Percentiles rank a stretch among this genome's conserved stretches.
These are phyloP conservation scores for Platerodrilus igneus DNA, from an alignment of 2,888 invertebrate genomes.

Conservation along the genomic window DNA sequence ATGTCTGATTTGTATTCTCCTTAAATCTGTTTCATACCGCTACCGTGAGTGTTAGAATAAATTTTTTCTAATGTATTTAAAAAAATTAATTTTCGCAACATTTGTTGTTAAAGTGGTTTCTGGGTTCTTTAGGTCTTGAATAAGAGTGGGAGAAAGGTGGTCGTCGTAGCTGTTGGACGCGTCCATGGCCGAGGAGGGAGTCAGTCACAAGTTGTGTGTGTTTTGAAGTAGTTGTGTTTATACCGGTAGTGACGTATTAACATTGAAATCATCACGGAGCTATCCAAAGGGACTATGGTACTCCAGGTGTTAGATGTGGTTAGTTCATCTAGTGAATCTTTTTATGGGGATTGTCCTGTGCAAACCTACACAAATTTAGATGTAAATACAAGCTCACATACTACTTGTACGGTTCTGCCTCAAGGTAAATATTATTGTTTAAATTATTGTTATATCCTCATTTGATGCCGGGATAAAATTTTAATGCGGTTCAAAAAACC, in stretches of 20 bases:
- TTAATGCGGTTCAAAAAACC: no score
- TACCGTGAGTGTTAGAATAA: no score
- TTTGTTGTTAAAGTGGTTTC: no score
- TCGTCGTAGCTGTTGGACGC: slow-evolving; percentile 28
- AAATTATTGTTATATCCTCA: no score
- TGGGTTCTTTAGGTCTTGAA: no score
- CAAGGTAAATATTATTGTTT: slow-evolving; percentile 37
- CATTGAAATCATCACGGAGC: slow-evolving; percentile 46
- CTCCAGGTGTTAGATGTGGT: slow-evolving; percentile 66
- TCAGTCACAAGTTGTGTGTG: slow-evolving; percentile 35
- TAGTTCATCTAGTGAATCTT: slow-evolving; percentile 62
- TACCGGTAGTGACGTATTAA: slow-evolving; percentile 29
- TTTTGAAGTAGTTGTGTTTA: slow-evolving; percentile 32
- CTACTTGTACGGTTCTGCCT: slow-evolving; percentile 47
- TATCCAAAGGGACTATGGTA: slow-evolving; percentile 63
- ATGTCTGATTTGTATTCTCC: no score
- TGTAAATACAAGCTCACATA: slow-evolving; percentile 45
- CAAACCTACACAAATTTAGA: slow-evolving; percentile 47
- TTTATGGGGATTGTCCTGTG: slow-evolving; percentile 61
- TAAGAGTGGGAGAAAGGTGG: slow-evolving; percentile 42
- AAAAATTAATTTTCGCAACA: no score
- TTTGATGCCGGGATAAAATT: no score
- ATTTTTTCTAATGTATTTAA: no score
- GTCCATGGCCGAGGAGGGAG: slow-evolving; percentile 22
- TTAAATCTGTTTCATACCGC: no score